Percentiles rank a stretch among this genome's conserved stretches.
Evolutionary conservation across 1,140 invertebrate species (phyloP).

Genomic region (Colletes gigas): DNA sequence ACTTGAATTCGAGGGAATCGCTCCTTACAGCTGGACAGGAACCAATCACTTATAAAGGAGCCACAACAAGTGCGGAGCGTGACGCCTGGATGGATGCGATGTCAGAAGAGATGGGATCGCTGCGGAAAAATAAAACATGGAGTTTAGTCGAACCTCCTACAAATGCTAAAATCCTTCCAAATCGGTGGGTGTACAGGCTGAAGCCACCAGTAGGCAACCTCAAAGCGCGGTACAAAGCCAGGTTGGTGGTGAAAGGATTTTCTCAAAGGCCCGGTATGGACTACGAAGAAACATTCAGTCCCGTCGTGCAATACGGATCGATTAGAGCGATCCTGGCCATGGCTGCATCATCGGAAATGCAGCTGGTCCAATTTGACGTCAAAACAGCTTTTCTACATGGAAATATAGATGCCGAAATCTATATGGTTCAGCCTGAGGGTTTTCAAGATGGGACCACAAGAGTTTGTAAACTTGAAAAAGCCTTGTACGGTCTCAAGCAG

Average conservation of each 20-base stretch:
- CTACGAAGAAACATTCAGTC: constrained; percentile 7
- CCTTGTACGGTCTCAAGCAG: neutral
- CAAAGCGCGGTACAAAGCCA: neutral
- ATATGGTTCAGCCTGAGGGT: neutral
- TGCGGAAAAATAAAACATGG: neutral
- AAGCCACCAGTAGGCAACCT: neutral
- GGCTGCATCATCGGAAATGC: neutral
- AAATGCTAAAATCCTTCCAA: neutral
- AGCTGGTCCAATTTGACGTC: neutral
- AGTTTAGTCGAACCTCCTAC: neutral
- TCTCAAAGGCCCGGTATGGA: neutral
- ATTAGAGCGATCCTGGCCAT: neutral
- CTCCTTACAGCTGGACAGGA: too few relatives aligned
- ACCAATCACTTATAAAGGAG: too few relatives aligned
- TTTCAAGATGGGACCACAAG: neutral
- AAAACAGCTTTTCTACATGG: neutral
- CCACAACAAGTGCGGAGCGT: too few relatives aligned
- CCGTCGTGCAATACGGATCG: neutral
- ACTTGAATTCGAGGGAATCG: too few relatives aligned
- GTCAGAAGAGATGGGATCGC: neutral
- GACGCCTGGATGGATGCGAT: too few relatives aligned
- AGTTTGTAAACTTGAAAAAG: neutral
- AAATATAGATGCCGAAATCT: neutral
- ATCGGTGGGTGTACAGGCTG: neutral
- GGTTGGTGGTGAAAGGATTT: neutral